Evolutionary conservation across 2,113 vertebrate species (phyloP), one percentile per base, ranked within the genome.

Genomic region (Paradisaea rubra): DNA sequence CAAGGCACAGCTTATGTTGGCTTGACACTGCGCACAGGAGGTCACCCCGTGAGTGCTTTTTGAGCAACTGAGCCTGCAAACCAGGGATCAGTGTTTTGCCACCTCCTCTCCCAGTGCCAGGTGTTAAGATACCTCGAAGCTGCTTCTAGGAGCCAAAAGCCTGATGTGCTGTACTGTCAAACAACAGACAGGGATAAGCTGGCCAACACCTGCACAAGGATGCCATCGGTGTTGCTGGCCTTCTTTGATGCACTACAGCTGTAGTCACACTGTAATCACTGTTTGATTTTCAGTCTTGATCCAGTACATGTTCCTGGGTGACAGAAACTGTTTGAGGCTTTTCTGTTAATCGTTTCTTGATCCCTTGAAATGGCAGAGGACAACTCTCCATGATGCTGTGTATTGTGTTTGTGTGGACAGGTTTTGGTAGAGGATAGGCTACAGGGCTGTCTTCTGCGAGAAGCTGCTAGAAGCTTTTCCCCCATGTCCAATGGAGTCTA

Each of bases 211-310:
- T 68, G 53, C 68, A 91, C 21, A 81, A 78, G 72, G 64, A 69
- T 49, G 77, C 39, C 14, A 17, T 10, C 0, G 0, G 25, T 11
- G 49, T 22, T 22, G 21, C 64, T 44, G 93, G 54, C 28, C 52
- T 70, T 41, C 72, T 72, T 42, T 33, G 8, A 53, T 31, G 37
- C 49, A 21, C 11, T 54, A 44, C 21, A 76, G 44, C 25, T 72
- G 20, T 21, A 37, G 16, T 15, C 10, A 37, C 23, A 37, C 35
- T 27, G 57, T 18, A 37, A 60, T 27, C 24, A 27, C 17, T 37
- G 81, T 80, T 68, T 50, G 28, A 28, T 42, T 87, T 61, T 63
- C 20, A 41, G 6, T 70, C 60, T 66, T 45, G 39, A 53, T 42
- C 20, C 13, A 8, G 1, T 11, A 69, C 1, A 3, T 21, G 22